Base-by-base conservation (phyloP, 2,797 vertebrate species). In the Poecilia velifera region DNA sequence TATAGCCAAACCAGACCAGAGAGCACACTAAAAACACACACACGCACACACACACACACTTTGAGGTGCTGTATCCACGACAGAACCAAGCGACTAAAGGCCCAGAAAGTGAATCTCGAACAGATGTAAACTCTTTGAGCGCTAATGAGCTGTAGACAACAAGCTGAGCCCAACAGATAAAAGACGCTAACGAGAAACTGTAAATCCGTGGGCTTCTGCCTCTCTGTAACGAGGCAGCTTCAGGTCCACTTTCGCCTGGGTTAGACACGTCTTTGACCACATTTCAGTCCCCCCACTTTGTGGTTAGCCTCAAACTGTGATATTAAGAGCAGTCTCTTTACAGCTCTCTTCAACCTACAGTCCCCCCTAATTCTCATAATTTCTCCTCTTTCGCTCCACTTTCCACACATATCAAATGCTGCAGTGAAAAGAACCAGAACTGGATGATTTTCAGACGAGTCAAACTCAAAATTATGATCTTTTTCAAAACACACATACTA, bases 231-330 rank as follows among this genome's bases (percentile, higher is more conserved):
- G 64, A 77, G 81, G n/a, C 57, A 71, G 41, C 76, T 78, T 77
- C 4, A 68, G 62, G 64, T 36, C 25, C 28, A 34, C 72, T 79
- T 51, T 28, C 46, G 76, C 76, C 47, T 57, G 68, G 31, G 8
- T 55, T 55, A 76, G 72, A 84, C 39, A 6, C 39, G 80, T 86
- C 87, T 77, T 81, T 89, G 81, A 80, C 88, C 74, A 59, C 0
- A 28, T 86, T 75, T 80, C 83, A 25, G 46, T n/a, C 75, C 71
- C 31, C 25, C 71, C 47, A 12, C 81, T 89, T 86, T 84, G 91
- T 28, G 89, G 91, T 93, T 90, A 91, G 79, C 90, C 81, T 90
- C 90, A 92, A 36, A 49, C 82, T 77, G 72, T 89, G 80, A 84
- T 81, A 86, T 91, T 89, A 90, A 92, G 87, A 89, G 87, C 82